phyloP scores from a whole-genome alignment of 2,888 invertebrate species.

The Limnephilus rhombicus region DNA sequence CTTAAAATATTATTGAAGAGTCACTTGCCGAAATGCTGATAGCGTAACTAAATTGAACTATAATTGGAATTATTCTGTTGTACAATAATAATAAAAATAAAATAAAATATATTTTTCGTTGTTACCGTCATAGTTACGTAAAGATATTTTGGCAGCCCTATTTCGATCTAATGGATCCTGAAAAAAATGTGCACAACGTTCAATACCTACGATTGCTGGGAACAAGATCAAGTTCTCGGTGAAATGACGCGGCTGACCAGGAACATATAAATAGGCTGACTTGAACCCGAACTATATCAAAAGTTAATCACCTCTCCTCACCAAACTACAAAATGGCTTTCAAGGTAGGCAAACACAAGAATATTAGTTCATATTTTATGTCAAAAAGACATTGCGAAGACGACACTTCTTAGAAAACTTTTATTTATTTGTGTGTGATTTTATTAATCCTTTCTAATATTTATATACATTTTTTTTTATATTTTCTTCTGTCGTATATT shows the following conservation, averaged over 20 bases:
- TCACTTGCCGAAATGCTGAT: no score
- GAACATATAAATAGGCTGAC: conserved; percentile 45
- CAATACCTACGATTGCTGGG: neutral
- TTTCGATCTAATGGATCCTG: neutral
- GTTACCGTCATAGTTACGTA: neutral
- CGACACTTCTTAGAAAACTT: neutral
- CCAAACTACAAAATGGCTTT: conserved; percentile 76
- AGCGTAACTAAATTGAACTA: no score
- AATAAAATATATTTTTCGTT: no score
- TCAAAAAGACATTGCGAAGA: neutral
- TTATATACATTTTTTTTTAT: no score
- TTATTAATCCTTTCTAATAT: neutral
- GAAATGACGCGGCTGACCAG: neutral
- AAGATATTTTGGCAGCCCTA: neutral
- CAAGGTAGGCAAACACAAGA: conserved; percentile 70
- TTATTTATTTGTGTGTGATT: neutral
- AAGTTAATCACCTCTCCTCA: conserved; percentile 72
- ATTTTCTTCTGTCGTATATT: no score
- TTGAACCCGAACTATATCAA: conserved; percentile 39
- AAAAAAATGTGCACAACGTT: neutral
- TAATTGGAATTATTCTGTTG: no score
- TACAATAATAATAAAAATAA: no score
- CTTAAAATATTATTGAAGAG: no score
- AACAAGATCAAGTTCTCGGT: conserved; percentile 14
- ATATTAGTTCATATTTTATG: neutral